Conservation (phyloP, 2,797 vertebrate genomes). For the Diplodus sargus region DNA sequence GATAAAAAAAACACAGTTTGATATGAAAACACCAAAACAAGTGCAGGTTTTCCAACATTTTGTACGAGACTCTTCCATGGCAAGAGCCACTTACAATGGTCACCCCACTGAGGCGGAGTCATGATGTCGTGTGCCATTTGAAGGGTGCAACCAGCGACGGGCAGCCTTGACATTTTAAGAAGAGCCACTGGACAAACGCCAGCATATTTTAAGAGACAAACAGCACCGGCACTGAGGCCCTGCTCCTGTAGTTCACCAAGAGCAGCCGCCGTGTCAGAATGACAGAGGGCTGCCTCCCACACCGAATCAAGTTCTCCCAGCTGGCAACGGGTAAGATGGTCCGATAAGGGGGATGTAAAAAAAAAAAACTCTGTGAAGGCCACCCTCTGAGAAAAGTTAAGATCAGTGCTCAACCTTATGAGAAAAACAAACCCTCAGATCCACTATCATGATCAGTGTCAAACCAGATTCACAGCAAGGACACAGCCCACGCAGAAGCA, state of each 20-base stretch:
- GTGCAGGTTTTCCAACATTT: neutral
- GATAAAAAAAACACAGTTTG: neutral
- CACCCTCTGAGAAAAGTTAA: slow-evolving; percentile 36
- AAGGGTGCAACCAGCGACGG: slow-evolving; percentile 32
- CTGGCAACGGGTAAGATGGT: slow-evolving; percentile 37
- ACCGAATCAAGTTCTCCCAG: slow-evolving; percentile 40
- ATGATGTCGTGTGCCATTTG: slow-evolving; percentile 5
- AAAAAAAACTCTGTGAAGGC: slow-evolving; percentile 42
- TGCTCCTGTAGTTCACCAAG: slow-evolving; percentile 36
- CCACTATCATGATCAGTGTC: slow-evolving; percentile 27
- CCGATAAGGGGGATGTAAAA: slow-evolving; percentile 41
- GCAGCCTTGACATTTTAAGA: slow-evolving; percentile 61
- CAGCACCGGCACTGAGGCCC: slow-evolving; percentile 24
- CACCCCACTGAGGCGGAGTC: neutral
- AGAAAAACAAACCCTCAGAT: slow-evolving; percentile 40
- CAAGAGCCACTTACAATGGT: neutral
- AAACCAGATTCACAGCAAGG: slow-evolving; percentile 38
- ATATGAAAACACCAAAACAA: slow-evolving; percentile 3
- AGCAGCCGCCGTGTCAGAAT: slow-evolving; percentile 40
- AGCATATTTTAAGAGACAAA: slow-evolving; percentile 52
- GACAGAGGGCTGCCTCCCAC: slow-evolving; percentile 59
- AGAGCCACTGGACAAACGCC: slow-evolving; percentile 41
- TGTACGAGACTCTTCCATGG: neutral
- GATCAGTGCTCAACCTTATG: slow-evolving; percentile 29
- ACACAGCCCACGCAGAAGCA: neutral